Percentiles rank a stretch among this genome's conserved stretches.
phyloP scores from a whole-genome alignment of 2,888 invertebrate genomes.

The Helobdella robusta region DNA sequence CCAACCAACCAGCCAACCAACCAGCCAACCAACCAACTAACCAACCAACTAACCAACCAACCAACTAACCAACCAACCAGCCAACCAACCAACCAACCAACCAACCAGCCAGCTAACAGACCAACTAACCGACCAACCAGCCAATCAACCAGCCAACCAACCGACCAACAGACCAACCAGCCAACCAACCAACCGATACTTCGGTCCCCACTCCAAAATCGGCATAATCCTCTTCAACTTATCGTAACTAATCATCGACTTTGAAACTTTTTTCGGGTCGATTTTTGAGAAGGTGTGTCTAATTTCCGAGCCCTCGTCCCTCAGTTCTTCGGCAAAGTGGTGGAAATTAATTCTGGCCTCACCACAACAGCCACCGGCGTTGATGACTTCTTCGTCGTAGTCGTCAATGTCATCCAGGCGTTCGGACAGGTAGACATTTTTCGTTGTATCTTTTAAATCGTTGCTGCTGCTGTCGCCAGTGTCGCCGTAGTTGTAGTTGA shows the following conservation, averaged over 20 bases:
- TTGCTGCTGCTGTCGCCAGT: neutral
- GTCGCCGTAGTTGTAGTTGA: too few species aligned
- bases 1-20: too few species aligned
- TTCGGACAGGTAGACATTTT: too few species aligned
- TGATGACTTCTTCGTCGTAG: conserved; percentile 20
- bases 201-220: conserved; percentile 25
- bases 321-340: conserved; percentile 6
- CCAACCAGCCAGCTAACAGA: too few species aligned
- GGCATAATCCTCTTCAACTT: conserved; percentile 19
- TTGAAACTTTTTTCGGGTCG: conserved; percentile 6
- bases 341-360: conserved; percentile 17
- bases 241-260: conserved; percentile 6
- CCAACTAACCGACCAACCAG: too few species aligned
- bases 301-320: conserved; percentile 11
- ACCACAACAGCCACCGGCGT: conserved; percentile 11
- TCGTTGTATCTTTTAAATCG: too few species aligned
- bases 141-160: too few species aligned
- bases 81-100: too few species aligned
- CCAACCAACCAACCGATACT: conserved; percentile 25
- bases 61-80: too few species aligned
- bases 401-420: conserved; percentile 19
- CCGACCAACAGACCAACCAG: too few species aligned
- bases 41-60: too few species aligned
- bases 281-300: conserved; percentile 13
- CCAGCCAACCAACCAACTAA: too few species aligned